A percentile compares a stretch with the other conserved stretches of the same genome.
phyloP scores from a whole-genome alignment of 2,888 invertebrate genomes.

The Pherbina coryleti region DNA sequence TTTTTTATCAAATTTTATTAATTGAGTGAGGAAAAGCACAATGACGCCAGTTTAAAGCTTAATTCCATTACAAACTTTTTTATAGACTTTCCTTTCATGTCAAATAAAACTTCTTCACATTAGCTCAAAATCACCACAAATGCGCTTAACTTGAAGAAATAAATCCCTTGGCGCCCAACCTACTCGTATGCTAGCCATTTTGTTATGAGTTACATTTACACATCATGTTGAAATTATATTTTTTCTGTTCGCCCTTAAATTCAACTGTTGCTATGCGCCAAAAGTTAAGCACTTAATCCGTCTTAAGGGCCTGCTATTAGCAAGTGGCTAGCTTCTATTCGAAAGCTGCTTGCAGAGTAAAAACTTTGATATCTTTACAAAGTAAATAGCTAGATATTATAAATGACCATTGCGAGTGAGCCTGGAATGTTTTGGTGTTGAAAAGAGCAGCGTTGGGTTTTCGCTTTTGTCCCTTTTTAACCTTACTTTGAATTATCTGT shows the following conservation, averaged over 20 bases:
- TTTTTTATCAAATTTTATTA: neutral
- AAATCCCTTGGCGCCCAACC: neutral
- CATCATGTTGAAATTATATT: neutral
- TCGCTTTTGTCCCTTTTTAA: neutral
- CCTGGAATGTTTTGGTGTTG: neutral
- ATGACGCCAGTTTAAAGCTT: too few relatives aligned
- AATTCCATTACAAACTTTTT: too few relatives aligned
- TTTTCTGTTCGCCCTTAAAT: too few relatives aligned
- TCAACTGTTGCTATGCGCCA: neutral
- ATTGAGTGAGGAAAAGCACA: neutral
- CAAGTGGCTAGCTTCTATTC: too few relatives aligned
- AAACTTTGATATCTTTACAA: too few relatives aligned
- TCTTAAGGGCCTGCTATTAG: neutral
- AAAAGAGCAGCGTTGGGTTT: neutral
- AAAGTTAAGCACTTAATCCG: slow-evolving; percentile 21
- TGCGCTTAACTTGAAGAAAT: too few relatives aligned
- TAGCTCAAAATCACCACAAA: too few relatives aligned
- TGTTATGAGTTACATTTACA: neutral
- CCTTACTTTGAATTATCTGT: too few relatives aligned
- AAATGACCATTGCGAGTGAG: slow-evolving; percentile 1
- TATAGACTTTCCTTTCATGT: too few relatives aligned
- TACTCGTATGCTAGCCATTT: neutral
- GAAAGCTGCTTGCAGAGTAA: neutral
- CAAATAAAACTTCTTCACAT: too few relatives aligned
- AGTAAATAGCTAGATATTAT: neutral